Evolutionary conservation across 2,888 invertebrate genomes (phyloP).

Genomic region (Alitta virens): DNA sequence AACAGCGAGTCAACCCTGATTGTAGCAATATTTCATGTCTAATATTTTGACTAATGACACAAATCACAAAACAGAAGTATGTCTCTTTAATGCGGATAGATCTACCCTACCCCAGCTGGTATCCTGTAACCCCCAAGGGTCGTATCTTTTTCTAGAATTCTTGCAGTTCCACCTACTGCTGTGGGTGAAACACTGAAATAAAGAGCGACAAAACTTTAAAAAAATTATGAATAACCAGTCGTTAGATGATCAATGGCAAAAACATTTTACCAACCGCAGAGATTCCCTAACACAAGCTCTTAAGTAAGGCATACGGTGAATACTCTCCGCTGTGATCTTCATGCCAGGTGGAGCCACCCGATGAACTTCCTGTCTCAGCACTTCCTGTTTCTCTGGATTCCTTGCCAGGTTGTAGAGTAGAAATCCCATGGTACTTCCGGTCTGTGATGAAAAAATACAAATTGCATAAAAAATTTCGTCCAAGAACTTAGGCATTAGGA

Average conservation of each 20-base stretch:
- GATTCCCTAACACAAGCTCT: not conserved
- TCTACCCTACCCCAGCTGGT: slow-evolving; percentile 11
- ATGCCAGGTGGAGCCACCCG: not conserved
- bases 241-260: too few relatives aligned
- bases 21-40: too few relatives aligned
- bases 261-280: not conserved
- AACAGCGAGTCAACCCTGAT: too few relatives aligned
- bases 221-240: too few relatives aligned
- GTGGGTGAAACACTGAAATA: not conserved
- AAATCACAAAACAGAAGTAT: too few relatives aligned
- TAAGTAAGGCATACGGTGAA: not conserved
- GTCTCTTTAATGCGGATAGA: too few relatives aligned
- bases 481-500: too few relatives aligned
- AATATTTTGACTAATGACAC: too few relatives aligned
- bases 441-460: not conserved
- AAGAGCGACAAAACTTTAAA: too few relatives aligned
- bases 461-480: too few relatives aligned
- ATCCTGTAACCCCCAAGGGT: slow-evolving; percentile 15
- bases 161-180: not conserved
- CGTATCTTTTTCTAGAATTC: slow-evolving; percentile 23
- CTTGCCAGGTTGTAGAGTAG: not conserved
- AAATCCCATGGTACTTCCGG: not conserved
- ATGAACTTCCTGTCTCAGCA: not conserved
- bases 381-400: not conserved
- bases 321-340: not conserved